Percentiles rank a stretch among this genome's conserved stretches.
Evolutionary conservation across 2,797 vertebrate genomes (phyloP).

Genomic region (Lophius americanus): DNA sequence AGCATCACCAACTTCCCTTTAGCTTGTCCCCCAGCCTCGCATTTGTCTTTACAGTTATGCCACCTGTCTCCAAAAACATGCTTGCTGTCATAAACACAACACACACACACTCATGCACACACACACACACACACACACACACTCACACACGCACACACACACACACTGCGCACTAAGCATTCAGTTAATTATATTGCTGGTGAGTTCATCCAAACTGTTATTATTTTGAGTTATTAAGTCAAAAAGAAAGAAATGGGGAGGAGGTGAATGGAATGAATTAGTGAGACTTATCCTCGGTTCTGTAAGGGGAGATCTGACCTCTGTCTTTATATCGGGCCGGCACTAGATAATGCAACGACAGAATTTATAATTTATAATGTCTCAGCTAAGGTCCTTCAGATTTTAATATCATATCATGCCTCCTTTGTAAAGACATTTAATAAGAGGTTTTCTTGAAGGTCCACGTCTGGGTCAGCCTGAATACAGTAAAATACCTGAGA

Average conservation of each 20-base stretch:
- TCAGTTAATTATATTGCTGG: slow-evolving; percentile 56
- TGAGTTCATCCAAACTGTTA: slow-evolving; percentile 45
- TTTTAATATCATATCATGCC: neutral
- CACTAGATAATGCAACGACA: neutral
- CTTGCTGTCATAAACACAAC: neutral
- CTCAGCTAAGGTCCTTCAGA: slow-evolving; percentile 6
- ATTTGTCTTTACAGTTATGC: slow-evolving; percentile 30
- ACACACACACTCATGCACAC: slow-evolving; percentile 22
- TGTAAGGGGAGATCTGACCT: neutral
- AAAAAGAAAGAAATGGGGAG: neutral
- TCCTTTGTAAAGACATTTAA: slow-evolving; percentile 1
- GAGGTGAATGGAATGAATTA: slow-evolving; percentile 20
- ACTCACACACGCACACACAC: slow-evolving; percentile 8
- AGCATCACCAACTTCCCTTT: neutral
- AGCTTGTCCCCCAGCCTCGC: neutral
- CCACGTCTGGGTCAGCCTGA: neutral
- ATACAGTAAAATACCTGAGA: neutral
- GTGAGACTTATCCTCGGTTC: slow-evolving; percentile 9
- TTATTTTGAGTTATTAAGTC: slow-evolving; percentile 33
- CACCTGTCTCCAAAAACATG: neutral
- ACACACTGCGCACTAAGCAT: slow-evolving; percentile 36
- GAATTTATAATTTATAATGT: neutral
- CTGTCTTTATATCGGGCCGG: neutral
- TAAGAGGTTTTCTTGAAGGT: neutral
- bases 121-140: slow-evolving; percentile 9